A percentile compares a stretch with the other conserved stretches of the same genome.
phyloP scores from a whole-genome alignment of 2,113 vertebrate genomes.

The Delphinus delphis region DNA sequence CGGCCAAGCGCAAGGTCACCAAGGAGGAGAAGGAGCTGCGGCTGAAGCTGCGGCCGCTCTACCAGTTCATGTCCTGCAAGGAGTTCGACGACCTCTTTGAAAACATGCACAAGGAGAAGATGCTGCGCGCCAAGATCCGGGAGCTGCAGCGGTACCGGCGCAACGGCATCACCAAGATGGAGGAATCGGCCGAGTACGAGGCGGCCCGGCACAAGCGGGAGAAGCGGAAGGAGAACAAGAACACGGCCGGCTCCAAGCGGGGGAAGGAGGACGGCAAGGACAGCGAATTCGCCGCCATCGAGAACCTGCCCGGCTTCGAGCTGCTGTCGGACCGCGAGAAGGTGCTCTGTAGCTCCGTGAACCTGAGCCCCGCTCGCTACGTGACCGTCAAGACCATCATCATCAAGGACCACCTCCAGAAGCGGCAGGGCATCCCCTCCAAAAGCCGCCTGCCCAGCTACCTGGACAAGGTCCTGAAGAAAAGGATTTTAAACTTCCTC shows the following conservation, averaged over 20 bases:
- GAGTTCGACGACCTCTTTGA: slow-evolving; percentile 98
- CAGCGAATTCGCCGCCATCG: slow-evolving; percentile 93
- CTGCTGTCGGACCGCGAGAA: slow-evolving; percentile 96
- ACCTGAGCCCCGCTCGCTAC: slow-evolving; percentile 94
- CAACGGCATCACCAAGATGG: slow-evolving; percentile 95
- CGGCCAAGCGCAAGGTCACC: slow-evolving; percentile 91
- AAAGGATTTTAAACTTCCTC: slow-evolving; percentile 95
- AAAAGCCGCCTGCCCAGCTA: slow-evolving; percentile 97
- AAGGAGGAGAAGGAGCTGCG: slow-evolving; percentile 97
- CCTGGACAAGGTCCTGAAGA: slow-evolving; percentile 97
- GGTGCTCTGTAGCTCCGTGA: slow-evolving; percentile 94
- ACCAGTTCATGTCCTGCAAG: slow-evolving; percentile 96
- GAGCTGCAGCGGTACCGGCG: slow-evolving; percentile 97
- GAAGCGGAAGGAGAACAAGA: slow-evolving; percentile 95
- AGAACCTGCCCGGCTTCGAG: slow-evolving; percentile 95
- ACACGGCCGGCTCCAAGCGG: slow-evolving; percentile 87
- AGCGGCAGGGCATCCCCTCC: slow-evolving; percentile 95
- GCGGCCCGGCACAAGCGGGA: slow-evolving; percentile 96
- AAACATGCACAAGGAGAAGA: slow-evolving; percentile 95
- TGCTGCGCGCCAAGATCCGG: slow-evolving; percentile 93
- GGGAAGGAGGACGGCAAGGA: slow-evolving; percentile 94
- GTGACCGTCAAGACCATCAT: slow-evolving; percentile 98
- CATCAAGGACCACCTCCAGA: slow-evolving; percentile 98
- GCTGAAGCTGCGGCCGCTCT: slow-evolving; percentile 90
- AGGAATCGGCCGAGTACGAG: slow-evolving; percentile 95